Conservation (phyloP, 2,797 vertebrate species). For the Ibycter americanus region DNA sequence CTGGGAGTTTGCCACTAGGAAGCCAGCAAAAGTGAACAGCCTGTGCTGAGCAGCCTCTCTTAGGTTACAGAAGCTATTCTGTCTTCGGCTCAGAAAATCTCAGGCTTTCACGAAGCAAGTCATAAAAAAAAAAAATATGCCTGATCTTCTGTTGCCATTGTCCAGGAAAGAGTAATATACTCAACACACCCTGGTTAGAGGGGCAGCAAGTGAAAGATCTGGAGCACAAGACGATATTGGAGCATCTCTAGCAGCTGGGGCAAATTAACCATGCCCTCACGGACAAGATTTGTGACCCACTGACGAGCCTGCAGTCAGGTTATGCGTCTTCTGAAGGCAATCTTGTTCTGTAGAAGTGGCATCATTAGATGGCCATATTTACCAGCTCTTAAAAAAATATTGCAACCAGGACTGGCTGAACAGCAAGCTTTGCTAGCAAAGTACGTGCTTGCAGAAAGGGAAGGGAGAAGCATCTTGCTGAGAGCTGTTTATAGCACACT, state of each 20-base stretch:
- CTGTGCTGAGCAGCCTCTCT: not conserved
- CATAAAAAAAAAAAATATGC: not conserved
- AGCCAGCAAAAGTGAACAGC: not conserved
- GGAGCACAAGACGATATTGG: not conserved
- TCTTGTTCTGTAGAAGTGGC: not conserved
- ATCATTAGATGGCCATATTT: not conserved
- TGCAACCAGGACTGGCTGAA: not conserved
- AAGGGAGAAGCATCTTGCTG: not conserved
- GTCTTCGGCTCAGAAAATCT: not conserved
- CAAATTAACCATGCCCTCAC: rapidly evolving
- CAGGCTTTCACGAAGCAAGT: not conserved
- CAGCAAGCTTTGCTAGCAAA: not conserved
- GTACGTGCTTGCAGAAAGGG: not conserved
- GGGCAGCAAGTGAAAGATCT: not conserved
- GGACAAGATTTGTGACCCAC: not conserved
- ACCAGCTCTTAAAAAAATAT: not conserved
- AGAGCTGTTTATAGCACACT: not conserved
- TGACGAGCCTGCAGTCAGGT: not conserved
- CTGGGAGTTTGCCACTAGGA: conserved; percentile 25
- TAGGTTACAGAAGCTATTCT: not conserved
- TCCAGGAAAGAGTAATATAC: not conserved
- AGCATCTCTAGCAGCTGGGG: not conserved
- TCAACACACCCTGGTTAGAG: not conserved
- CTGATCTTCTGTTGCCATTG: not conserved
- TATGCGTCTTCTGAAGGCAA: not conserved